Percentiles rank a stretch among this genome's conserved stretches.
Conservation (phyloP, 1,140 invertebrate genomes). For the Pseudomyrmex cubaensis region DNA sequence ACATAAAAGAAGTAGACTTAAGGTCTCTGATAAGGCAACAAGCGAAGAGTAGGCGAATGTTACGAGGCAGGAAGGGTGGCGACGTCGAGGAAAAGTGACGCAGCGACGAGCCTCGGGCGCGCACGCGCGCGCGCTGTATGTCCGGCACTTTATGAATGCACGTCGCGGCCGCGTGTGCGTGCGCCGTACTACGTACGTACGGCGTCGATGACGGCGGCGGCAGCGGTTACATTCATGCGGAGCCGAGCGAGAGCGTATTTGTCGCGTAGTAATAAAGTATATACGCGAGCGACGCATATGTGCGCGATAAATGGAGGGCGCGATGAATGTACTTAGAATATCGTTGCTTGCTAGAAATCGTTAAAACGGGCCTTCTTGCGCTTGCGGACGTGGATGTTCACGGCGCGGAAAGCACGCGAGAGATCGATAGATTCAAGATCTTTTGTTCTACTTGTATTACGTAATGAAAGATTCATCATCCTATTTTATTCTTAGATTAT, state of each 20-base stretch:
- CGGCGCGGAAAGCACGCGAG: constrained; percentile 36
- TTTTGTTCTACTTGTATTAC: neutral
- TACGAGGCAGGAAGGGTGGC: constrained; percentile 59
- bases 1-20: neutral
- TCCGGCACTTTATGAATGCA: constrained; percentile 81
- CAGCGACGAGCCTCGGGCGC: constrained; percentile 44
- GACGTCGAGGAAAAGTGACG: constrained; percentile 66
- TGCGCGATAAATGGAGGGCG: constrained; percentile 53
- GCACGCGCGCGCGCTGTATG: constrained; percentile 75
- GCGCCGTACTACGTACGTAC: constrained; percentile 58
- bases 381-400: constrained; percentile 34
- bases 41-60: constrained; percentile 40
- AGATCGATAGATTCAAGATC: constrained; percentile 6
- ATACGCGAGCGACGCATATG: constrained; percentile 50
- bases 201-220: constrained; percentile 42
- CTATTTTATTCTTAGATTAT: constrained; percentile 1
- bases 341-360: constrained; percentile 49
- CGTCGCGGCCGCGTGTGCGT: constrained; percentile 65
- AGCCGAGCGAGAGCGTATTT: constrained; percentile 63
- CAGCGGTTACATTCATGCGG: constrained; percentile 71
- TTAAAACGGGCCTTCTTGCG: constrained; percentile 56
- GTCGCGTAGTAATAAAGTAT: constrained; percentile 64
- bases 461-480: neutral
- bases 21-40: neutral
- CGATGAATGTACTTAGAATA: constrained; percentile 64